These are phyloP conservation scores for Labeo rohita DNA, from an alignment of 2,113 vertebrate species.

Conservation along the genomic window DNA sequence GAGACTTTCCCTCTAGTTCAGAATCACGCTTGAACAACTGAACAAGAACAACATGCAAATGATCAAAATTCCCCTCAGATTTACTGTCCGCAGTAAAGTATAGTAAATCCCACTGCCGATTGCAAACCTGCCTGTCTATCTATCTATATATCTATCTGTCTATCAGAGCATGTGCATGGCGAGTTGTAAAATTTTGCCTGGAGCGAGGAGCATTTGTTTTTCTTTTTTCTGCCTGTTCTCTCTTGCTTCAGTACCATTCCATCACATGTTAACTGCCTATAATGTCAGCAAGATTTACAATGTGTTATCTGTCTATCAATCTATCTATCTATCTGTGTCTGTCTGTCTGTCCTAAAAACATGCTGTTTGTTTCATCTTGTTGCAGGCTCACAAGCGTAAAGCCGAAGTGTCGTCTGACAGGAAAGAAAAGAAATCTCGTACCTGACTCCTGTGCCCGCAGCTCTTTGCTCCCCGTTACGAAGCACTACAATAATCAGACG, in stretches of 20 bases:
- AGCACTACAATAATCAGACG: conserved; percentile 16
- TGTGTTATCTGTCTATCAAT: not conserved
- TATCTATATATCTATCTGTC: not conserved
- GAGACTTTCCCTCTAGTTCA: not conserved
- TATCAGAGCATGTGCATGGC: conserved; percentile 11
- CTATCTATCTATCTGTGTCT: not conserved
- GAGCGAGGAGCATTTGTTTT: not conserved
- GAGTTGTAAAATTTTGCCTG: conserved; percentile 13
- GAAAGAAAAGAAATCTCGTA: conserved; percentile 87
- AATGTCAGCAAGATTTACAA: not conserved
- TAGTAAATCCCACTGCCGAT: conserved; percentile 15
- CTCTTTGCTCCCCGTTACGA: not conserved
- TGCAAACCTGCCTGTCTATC: not conserved
- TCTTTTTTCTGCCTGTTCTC: not conserved
- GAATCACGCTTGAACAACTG: conserved; percentile 35
- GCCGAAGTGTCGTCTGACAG: conserved; percentile 81
- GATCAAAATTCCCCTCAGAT: conserved; percentile 35
- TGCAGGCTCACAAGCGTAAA: conserved; percentile 87
- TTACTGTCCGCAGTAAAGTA: conserved; percentile 15
- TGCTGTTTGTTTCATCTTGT: conserved; percentile 41
- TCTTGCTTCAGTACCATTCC: not conserved
- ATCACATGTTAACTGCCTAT: not conserved
- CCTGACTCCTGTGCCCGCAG: conserved; percentile 65
- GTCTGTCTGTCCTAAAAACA: not conserved
- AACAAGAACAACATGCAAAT: conserved; percentile 42